Percentiles rank a stretch among this genome's conserved stretches.
phyloP scores from a whole-genome alignment of 2,797 vertebrate species.

The Peromyscus eremicus region DNA sequence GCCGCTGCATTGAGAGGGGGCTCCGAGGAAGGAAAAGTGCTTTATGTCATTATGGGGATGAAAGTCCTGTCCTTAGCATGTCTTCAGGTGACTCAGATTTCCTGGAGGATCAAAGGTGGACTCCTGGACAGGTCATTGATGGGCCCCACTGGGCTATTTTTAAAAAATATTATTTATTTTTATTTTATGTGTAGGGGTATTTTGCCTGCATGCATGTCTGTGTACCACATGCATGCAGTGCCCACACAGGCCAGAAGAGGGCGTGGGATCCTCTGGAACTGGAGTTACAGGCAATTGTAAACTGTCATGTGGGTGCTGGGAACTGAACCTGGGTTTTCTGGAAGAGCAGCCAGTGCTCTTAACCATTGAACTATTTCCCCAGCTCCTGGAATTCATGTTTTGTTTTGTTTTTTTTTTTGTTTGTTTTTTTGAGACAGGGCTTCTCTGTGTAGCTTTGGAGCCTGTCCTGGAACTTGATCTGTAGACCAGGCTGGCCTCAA shows the following conservation, averaged over 20 bases:
- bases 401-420: no score
- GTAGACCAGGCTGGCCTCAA: no score
- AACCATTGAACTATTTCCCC: background rate
- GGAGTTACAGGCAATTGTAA: background rate
- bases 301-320: background rate
- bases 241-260: background rate
- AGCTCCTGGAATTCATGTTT: background rate
- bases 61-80: background rate
- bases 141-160: background rate
- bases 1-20: background rate
- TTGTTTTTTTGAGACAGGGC: no score
- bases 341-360: background rate
- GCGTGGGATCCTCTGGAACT: background rate
- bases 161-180: background rate
- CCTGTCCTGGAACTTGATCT: no score
- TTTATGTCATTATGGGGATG: background rate
- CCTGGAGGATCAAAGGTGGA: background rate
- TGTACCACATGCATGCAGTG: no score
- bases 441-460: no score
- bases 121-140: background rate
- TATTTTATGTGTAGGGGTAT: background rate
- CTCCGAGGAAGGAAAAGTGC: background rate
- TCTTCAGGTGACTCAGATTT: background rate
- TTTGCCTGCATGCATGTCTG: background rate
- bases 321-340: background rate